Conservation (phyloP, 2,888 invertebrate species). For the Uropetala carovei region DNA sequence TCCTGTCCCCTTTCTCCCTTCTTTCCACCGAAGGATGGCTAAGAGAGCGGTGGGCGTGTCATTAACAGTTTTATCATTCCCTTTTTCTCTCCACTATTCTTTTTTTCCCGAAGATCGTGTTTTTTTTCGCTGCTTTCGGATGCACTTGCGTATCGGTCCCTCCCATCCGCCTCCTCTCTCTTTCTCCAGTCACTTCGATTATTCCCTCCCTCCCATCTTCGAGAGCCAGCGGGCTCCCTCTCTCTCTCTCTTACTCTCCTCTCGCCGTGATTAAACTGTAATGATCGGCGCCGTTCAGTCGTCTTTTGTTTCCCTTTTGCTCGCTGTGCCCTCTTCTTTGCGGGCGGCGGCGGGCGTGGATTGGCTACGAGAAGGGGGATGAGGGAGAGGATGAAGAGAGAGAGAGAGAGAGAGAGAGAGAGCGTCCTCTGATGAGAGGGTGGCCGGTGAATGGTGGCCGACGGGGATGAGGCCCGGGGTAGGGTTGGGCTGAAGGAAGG, state of each 20-base stretch:
- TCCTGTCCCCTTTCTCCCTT: not conserved
- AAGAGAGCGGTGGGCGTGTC: conserved; percentile 43
- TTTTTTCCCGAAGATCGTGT: conserved; percentile 30
- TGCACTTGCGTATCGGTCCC: conserved; percentile 24
- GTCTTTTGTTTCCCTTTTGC: conserved; percentile 38
- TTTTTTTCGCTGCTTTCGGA: conserved; percentile 37
- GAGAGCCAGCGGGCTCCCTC: not conserved
- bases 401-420: not conserved
- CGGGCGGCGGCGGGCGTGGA: not conserved
- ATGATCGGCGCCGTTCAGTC: conserved; percentile 64
- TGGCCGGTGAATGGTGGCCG: conserved; percentile 2
- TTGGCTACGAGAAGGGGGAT: not conserved
- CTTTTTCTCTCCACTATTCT: not conserved
- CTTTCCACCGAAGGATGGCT: not conserved
- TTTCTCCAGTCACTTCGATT: not conserved
- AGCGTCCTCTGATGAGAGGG: not conserved
- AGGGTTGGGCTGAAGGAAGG: not conserved
- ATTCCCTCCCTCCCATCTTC: not conserved
- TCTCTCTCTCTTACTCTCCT: not conserved
- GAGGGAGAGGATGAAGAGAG: not conserved
- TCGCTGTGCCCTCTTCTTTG: conserved; percentile 9
- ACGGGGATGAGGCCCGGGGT: not conserved
- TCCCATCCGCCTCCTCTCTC: not conserved
- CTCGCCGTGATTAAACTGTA: conserved; percentile 61
- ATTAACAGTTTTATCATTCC: conserved; percentile 38